Evolutionary conservation across 2,888 invertebrate genomes (phyloP), one percentile per base, ranked within the genome.

Genomic region (Acronicta alni): DNA sequence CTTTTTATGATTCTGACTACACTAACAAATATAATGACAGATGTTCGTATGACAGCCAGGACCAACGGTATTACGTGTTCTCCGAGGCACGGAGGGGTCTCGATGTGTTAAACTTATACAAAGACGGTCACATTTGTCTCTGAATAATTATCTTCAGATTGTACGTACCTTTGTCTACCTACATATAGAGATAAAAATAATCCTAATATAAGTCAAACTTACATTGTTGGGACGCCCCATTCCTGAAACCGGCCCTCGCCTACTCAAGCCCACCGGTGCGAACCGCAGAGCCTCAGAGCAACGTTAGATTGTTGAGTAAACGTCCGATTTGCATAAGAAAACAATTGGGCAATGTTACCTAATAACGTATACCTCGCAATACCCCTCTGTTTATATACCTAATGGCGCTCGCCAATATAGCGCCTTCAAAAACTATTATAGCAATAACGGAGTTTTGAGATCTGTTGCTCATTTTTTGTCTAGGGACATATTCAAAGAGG

Each of bases 321-420:
- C 83, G 68, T 72, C 59, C 65, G 77, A 91, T 90, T 89, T 83
- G 80, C 90, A 90, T 90, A 89, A 82, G 84, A 88, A 86, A 89
- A 90, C 89, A 88, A 71, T 80, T 73, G 69, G 59, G 67, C 62
- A 63, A 53, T 54, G 59, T 62, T 64, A 60, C 57, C 56, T 65
- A 62, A 62, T 64, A 71, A 44, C 46, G 54, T 64, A 57, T 45
- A 57, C 26, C 55, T 53, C 37, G 51, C 44, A 51, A 60, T 54
- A 66, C 12, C 52, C 67, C 61, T 52, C 44, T 65, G 65, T 65
- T 58, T 72, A 57, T 54, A 37, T 49, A 57, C 45, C 12, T 56
- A 61, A 48, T 57, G 65, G 38, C 44, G n/a, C 43, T 23, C 47
- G 15, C 44, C 38, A 58, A 73, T 58, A 58, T 75, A 64, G 18